Evolutionary conservation across 1,140 invertebrate genomes (phyloP).

Genomic region (Neotoxoptera formosana): DNA sequence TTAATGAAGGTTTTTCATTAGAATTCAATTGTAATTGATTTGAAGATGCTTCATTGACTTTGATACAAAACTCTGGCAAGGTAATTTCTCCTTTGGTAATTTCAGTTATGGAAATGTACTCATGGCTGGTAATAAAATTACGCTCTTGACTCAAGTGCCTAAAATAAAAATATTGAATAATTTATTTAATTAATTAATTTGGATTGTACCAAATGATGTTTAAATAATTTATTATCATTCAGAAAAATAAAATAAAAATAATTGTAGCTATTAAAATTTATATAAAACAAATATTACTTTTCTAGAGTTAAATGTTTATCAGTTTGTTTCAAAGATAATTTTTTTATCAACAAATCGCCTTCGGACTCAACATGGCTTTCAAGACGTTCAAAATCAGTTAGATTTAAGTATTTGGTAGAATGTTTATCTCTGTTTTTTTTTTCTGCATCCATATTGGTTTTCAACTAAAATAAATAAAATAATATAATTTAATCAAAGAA

Average conservation of each 20-base stretch:
- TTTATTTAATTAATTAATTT: not conserved
- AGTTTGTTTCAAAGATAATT: conserved; percentile 58
- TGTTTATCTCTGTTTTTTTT: conserved; percentile 6
- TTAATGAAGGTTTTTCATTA: conserved; percentile 12
- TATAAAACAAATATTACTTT: conserved; percentile 58
- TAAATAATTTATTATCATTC: not conserved
- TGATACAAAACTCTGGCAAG: conserved; percentile 57
- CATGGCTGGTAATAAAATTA: conserved; percentile 57
- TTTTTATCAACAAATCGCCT: conserved; percentile 59
- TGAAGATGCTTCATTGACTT: conserved; percentile 21
- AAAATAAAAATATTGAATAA: conserved; percentile 21
- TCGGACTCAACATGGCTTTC: conserved; percentile 56
- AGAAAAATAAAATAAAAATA: not conserved
- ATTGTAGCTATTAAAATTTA: not conserved
- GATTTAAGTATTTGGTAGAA: conserved; percentile 31
- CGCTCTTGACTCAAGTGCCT: conserved; percentile 58
- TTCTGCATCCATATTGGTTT: conserved; percentile 3
- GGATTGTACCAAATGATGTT: not conserved
- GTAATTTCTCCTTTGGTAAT: conserved; percentile 48
- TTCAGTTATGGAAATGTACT: conserved; percentile 56
- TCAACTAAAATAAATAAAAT: not conserved
- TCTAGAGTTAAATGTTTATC: conserved; percentile 55
- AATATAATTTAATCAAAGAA: not conserved
- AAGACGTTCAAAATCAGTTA: conserved; percentile 50
- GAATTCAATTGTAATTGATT: not conserved